These are phyloP conservation scores for Borostomias antarcticus DNA, from an alignment of 2,797 vertebrate genomes.

Conservation along the genomic window DNA sequence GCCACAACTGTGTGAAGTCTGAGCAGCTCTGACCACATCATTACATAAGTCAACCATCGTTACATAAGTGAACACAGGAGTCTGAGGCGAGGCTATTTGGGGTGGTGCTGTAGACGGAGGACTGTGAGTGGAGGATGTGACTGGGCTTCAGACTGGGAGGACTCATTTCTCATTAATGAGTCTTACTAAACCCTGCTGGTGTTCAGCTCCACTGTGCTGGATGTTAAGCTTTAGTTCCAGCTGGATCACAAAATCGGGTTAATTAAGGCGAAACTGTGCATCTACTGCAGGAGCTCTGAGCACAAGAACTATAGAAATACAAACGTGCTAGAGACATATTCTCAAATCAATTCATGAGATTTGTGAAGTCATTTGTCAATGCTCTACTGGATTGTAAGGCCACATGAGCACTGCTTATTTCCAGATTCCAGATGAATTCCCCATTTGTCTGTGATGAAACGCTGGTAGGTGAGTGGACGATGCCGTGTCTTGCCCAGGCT, in stretches of 20 bases:
- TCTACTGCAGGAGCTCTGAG: background rate
- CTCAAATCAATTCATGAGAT: slow-evolving; percentile 39
- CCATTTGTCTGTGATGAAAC: slow-evolving; percentile 15
- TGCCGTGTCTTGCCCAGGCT: background rate
- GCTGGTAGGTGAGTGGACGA: slow-evolving; percentile 53
- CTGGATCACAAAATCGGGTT: too few species aligned
- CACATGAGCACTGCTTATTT: slow-evolving; percentile 51
- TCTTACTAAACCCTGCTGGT: too few species aligned
- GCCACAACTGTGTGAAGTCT: slow-evolving; percentile 53
- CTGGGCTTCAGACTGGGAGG: too few species aligned
- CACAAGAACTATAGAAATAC: background rate
- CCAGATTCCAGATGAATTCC: slow-evolving; percentile 55
- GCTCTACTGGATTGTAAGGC: slow-evolving; percentile 35
- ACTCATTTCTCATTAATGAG: too few species aligned
- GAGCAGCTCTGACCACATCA: slow-evolving; percentile 40
- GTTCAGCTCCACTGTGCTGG: too few species aligned
- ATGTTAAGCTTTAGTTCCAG: too few species aligned
- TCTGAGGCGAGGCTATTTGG: slow-evolving; percentile 4
- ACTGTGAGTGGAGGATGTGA: too few species aligned
- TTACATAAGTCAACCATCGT: slow-evolving; percentile 43
- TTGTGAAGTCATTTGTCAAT: slow-evolving; percentile 50
- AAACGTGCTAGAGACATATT: slow-evolving; percentile 40
- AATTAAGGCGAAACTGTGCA: too few species aligned
- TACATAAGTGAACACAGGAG: slow-evolving; percentile 51
- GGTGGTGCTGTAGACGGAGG: background rate